A percentile compares a stretch with the other conserved stretches of the same genome.
phyloP scores from a whole-genome alignment of 2,797 vertebrate genomes.

The Hipposideros larvatus region DNA sequence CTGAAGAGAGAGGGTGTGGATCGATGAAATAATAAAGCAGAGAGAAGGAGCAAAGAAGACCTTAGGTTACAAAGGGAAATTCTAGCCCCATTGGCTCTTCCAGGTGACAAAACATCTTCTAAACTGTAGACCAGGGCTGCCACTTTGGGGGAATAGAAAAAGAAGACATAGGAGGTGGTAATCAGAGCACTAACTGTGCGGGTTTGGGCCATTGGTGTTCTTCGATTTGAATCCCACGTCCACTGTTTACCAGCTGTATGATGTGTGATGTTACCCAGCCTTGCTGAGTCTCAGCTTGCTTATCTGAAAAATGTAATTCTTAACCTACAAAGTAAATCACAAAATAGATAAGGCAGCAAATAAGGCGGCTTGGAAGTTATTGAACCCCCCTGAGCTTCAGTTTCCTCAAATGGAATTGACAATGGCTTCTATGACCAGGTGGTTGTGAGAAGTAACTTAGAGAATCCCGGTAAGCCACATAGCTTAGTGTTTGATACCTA shows the following conservation, averaged over 20 bases:
- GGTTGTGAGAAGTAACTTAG: background rate
- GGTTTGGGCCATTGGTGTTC: background rate
- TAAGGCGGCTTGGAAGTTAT: background rate
- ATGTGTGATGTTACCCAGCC: background rate
- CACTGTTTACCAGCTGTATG: background rate
- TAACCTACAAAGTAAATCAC: background rate
- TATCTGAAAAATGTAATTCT: conserved; percentile 14
- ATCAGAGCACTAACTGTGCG: background rate
- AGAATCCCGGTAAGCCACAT: background rate
- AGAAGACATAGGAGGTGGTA: background rate
- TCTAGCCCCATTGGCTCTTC: background rate
- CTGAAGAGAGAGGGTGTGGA: background rate
- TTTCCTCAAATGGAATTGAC: background rate
- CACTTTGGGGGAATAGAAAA: background rate
- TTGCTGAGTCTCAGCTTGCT: background rate
- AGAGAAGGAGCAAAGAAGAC: background rate
- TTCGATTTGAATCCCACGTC: background rate
- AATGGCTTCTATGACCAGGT: background rate
- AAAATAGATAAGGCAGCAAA: background rate
- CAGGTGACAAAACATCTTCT: background rate
- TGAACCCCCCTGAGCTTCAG: background rate
- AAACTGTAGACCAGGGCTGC: background rate
- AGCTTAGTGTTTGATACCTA: background rate
- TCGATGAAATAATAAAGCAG: background rate
- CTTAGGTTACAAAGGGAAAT: background rate